These are phyloP conservation scores for Eptesicus fuscus DNA, from an alignment of 2,113 vertebrate species.

Conservation along the genomic window DNA sequence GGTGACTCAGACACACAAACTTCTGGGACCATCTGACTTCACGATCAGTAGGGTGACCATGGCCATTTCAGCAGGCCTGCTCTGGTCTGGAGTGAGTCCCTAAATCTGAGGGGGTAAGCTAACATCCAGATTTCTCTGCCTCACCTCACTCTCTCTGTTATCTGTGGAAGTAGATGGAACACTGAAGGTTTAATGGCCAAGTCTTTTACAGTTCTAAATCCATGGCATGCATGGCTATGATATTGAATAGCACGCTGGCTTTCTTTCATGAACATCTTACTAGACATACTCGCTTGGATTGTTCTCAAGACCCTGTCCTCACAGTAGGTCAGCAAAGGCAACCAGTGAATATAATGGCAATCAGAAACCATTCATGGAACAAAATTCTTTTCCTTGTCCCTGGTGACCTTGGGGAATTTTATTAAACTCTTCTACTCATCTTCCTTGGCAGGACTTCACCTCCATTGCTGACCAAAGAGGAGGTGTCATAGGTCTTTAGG, in stretches of 20 bases:
- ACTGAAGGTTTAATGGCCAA: not conserved
- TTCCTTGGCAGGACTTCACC: not conserved
- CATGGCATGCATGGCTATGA: not conserved
- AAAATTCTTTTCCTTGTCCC: constrained; percentile 2
- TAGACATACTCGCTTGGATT: not conserved
- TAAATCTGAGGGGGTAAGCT: not conserved
- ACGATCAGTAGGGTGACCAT: not conserved
- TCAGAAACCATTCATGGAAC: not conserved
- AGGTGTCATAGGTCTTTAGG: not conserved
- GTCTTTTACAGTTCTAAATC: not conserved
- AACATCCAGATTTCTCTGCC: not conserved
- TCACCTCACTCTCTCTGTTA: not conserved
- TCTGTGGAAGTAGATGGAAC: not conserved
- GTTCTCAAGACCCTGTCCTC: not conserved
- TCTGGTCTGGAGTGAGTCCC: not conserved
- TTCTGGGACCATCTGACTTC: not conserved
- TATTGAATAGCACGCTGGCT: not conserved
- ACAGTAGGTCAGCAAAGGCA: not conserved
- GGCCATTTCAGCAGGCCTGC: not conserved
- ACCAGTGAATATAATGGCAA: not conserved
- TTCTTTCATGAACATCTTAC: not conserved
- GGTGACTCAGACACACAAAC: not conserved
- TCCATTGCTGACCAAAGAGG: not conserved
- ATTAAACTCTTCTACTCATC: not conserved
- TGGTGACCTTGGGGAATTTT: not conserved